Base-by-base conservation (phyloP, 1,140 invertebrate species). In the Elysia chlorotica region DNA sequence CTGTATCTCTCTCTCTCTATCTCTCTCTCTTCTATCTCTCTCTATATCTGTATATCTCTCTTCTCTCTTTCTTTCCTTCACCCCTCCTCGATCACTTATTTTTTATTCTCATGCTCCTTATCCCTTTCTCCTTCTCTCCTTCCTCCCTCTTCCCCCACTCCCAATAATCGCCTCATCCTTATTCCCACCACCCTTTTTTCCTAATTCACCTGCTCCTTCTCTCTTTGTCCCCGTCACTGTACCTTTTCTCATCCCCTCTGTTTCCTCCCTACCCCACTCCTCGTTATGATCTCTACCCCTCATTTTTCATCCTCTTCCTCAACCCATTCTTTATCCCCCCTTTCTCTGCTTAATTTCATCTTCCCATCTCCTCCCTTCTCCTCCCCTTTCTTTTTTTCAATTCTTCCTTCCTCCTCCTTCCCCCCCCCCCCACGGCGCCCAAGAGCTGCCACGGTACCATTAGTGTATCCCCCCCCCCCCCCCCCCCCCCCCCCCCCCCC, bases 361-460 rank as follows among this genome's bases (percentile, higher is more conserved):
- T n/a, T n/a, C 41, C 41, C 10, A 48, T 48, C 41, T 48, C 41
- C 25, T 30, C 14, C n/a, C 17, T 36, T 36, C 21, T 36, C 21
- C 38, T n/a, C 33, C 37, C 23, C 36, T 70, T 19, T 68, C 65
- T 53, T 21, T 74, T 36, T 2, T 57, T 87, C 28, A 31, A 28
- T 63, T n/a, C 35, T 35, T 63, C 0, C 35, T 31, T 30, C 30
- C 36, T 41, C 23, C 25, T 5, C 19, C 35, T 31, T 65, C 33
- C n/a, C 5, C 31, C 56, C 31, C 56, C 31, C 56, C 31, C 56
- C 31, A 23, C 31, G 23, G 10, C 21, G 25, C 56, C 31, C 21
- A 6, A 14, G 25, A 23, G 25, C n/a, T 30, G 25, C 56, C 31
- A 28, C n/a, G n/a, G n/a, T n/a, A n/a, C n/a, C n/a, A n/a, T n/a